Conservation (phyloP, 2,888 invertebrate species). For the Orthonevra nobilis region DNA sequence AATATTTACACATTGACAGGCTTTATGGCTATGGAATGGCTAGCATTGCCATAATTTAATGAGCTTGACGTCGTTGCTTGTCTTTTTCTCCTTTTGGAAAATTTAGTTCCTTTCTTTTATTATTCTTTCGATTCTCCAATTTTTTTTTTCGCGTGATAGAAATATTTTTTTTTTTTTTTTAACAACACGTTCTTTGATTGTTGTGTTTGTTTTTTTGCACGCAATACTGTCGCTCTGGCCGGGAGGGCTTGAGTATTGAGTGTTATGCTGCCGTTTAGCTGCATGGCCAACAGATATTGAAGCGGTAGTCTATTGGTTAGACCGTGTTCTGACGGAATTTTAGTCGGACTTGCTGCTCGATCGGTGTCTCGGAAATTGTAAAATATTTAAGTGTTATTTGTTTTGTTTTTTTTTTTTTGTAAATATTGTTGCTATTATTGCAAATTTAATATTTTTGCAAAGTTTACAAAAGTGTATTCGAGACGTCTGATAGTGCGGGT, state of each 20-base stretch:
- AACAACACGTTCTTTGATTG: conserved; percentile 67
- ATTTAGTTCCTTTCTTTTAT: conserved; percentile 22
- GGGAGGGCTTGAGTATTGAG: conserved; percentile 30
- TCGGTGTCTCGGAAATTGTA: conserved; percentile 35
- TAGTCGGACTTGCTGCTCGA: conserved; percentile 29
- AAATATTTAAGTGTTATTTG: conserved; percentile 16
- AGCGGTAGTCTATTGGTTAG: conserved; percentile 69
- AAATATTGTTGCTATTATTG: no score
- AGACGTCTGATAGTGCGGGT: no score
- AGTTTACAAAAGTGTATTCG: no score
- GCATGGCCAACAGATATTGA: conserved; percentile 67
- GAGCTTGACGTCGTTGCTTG: conserved; percentile 56
- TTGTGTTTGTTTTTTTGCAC: conserved; percentile 70
- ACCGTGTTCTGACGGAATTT: conserved; percentile 27
- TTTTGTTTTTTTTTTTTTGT: conserved; percentile 1
- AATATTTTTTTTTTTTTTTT: no score
- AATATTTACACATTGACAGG: conserved; percentile 26
- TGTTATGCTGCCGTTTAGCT: conserved; percentile 51
- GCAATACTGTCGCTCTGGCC: conserved; percentile 60
- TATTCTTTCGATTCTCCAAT: conserved; percentile 38
- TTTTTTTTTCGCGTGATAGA: conserved; percentile 45
- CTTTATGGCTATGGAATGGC: conserved; percentile 41
- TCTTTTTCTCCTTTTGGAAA: conserved; percentile 20
- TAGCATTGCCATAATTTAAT: conserved; percentile 65
- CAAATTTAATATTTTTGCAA: background rate